These are phyloP conservation scores for Syngnathus acus DNA, from an alignment of 2,797 vertebrate genomes.

Conservation along the genomic window DNA sequence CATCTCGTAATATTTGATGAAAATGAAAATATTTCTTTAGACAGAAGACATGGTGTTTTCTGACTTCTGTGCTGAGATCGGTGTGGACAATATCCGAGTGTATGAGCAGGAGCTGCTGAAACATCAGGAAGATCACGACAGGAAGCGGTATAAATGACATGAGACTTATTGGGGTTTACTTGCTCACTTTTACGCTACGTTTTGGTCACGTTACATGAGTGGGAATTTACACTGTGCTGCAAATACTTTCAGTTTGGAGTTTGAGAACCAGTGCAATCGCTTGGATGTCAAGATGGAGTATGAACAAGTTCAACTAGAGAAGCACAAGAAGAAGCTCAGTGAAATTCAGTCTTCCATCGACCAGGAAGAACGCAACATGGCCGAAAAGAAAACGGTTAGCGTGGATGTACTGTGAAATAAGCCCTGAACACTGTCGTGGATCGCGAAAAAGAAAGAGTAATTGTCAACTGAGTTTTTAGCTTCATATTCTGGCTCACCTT, in stretches of 20 bases:
- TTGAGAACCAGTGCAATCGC: constrained; percentile 79
- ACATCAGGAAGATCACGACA: constrained; percentile 79
- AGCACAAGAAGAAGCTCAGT: constrained; percentile 58
- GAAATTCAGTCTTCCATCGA: constrained; percentile 62
- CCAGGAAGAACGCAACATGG: constrained; percentile 61
- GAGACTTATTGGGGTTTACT: not conserved
- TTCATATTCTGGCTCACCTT: constrained; percentile 3
- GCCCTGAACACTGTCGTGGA: too few relatives aligned
- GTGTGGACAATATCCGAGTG: constrained; percentile 82
- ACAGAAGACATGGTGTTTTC: constrained; percentile 83
- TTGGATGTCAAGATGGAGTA: constrained; percentile 80
- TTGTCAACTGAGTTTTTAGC: not conserved
- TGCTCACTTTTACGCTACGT: not conserved
- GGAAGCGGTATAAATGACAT: constrained; percentile 71
- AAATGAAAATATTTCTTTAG: constrained; percentile 52
- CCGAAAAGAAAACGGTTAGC: constrained; percentile 70
- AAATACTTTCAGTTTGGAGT: constrained; percentile 74
- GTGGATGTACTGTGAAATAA: not conserved
- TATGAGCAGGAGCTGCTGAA: constrained; percentile 82
- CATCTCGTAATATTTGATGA: not conserved
- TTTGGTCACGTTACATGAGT: not conserved
- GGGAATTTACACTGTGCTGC: not conserved
- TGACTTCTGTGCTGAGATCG: constrained; percentile 86
- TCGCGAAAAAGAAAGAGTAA: too few relatives aligned
- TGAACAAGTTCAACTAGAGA: constrained; percentile 69